Percentiles rank a stretch among this genome's conserved stretches.
Conservation (phyloP, 2,888 invertebrate genomes). For the Meiosimyza decipiens region DNA sequence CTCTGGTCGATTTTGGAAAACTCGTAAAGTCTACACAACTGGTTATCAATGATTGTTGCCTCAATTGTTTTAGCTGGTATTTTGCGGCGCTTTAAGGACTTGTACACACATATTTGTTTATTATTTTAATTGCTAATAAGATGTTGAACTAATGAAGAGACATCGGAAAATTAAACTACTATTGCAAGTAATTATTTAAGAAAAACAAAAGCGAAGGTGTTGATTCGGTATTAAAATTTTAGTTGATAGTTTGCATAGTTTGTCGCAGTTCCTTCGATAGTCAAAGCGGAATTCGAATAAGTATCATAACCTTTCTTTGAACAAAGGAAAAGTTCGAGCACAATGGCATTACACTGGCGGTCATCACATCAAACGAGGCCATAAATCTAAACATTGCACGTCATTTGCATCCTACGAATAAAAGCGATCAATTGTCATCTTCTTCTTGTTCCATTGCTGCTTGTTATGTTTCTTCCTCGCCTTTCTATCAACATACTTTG, state of each 20-base stretch:
- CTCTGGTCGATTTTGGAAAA: constrained; percentile 76
- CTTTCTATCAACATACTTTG: background rate
- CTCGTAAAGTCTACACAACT: constrained; percentile 81
- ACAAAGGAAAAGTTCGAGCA: too few species aligned
- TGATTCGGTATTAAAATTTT: too few species aligned
- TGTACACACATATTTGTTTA: background rate
- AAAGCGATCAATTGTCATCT: constrained; percentile 44
- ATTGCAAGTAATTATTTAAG: constrained; percentile 22
- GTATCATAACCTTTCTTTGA: too few species aligned
- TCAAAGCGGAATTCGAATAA: too few species aligned
- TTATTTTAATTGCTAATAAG: constrained; percentile 4
- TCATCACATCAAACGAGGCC: constrained; percentile 63
- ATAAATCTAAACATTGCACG: constrained; percentile 63
- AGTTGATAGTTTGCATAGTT: too few species aligned
- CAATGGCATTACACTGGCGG: constrained; percentile 48
- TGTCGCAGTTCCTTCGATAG: too few species aligned
- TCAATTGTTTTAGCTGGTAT: constrained; percentile 65
- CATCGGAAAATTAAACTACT: constrained; percentile 37
- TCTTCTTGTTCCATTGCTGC: background rate
- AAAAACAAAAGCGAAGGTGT: background rate
- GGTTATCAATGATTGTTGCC: constrained; percentile 72
- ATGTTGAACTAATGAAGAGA: background rate
- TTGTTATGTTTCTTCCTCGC: background rate
- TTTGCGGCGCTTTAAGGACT: constrained; percentile 64
- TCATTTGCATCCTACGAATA: constrained; percentile 62